phyloP scores from a whole-genome alignment of 2,888 invertebrate genomes.

The Dysmachus trigonus region DNA sequence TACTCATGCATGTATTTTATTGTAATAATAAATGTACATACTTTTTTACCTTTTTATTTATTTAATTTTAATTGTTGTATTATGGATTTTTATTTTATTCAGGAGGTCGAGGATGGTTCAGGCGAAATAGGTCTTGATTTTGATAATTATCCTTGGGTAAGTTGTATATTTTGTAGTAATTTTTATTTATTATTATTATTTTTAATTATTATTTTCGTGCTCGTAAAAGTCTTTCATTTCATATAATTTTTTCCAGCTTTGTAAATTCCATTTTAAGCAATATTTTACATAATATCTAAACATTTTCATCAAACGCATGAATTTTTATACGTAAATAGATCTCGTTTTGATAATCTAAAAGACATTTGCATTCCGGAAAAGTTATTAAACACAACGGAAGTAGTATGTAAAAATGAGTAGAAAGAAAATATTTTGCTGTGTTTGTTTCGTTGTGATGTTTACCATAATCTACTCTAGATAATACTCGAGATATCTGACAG shows the following conservation, averaged over 20 bases:
- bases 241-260: no score
- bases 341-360: no score
- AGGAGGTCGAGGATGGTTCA: slow-evolving; percentile 27
- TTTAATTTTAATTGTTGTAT: neutral
- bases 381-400: no score
- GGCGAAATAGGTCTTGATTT: neutral
- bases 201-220: no score
- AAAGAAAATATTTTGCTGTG: no score
- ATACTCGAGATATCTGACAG: slow-evolving; percentile 46
- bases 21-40: neutral
- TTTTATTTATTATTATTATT: neutral
- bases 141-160: neutral
- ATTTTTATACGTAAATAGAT: no score
- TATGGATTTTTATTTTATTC: neutral
- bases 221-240: no score
- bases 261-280: neutral
- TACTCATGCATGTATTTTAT: no score
- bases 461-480: neutral
- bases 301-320: no score
- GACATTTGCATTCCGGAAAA: no score
- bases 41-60: neutral
- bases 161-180: neutral
- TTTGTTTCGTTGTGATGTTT: neutral
- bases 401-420: neutral
- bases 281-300: no score